Evolutionary conservation across 2,797 vertebrate genomes (phyloP).

Genomic region (Sphenodon punctatus): DNA sequence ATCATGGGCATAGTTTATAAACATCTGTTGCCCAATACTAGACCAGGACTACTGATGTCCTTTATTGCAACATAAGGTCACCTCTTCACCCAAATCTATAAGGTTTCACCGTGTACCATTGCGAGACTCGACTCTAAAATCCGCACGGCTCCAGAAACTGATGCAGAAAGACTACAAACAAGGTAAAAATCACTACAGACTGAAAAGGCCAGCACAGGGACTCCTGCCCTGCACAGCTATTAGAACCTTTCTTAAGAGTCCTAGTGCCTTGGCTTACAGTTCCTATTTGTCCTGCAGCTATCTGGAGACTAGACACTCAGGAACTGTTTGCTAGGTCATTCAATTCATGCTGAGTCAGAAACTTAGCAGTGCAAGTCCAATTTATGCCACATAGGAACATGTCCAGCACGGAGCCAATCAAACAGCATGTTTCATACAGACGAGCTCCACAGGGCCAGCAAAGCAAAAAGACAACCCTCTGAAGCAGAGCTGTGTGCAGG

Average conservation of each 20-base stretch:
- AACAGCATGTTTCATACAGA: too few relatives aligned
- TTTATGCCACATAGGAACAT: conserved; percentile 17
- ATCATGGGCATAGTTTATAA: background rate
- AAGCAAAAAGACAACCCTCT: background rate
- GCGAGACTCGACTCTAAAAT: rapidly evolving
- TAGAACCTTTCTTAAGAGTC: background rate
- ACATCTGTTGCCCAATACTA: background rate
- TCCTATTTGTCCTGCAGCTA: background rate
- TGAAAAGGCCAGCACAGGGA: background rate
- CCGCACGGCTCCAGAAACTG: background rate
- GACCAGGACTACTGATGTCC: background rate
- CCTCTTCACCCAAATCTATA: background rate
- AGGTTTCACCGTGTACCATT: background rate
- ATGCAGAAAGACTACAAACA: background rate
- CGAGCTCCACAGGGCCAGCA: background rate
- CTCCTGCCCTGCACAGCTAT: background rate
- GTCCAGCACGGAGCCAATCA: background rate
- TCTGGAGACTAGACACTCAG: background rate
- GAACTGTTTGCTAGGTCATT: conserved; percentile 16
- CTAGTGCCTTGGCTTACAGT: background rate
- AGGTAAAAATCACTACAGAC: background rate
- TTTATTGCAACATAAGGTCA: background rate
- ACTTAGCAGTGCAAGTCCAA: conserved; percentile 53
- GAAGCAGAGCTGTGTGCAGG: background rate
- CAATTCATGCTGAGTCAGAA: conserved; percentile 31